Evolutionary conservation across 2,797 vertebrate genomes (phyloP).

Genomic region (Eulemur albifrons): DNA sequence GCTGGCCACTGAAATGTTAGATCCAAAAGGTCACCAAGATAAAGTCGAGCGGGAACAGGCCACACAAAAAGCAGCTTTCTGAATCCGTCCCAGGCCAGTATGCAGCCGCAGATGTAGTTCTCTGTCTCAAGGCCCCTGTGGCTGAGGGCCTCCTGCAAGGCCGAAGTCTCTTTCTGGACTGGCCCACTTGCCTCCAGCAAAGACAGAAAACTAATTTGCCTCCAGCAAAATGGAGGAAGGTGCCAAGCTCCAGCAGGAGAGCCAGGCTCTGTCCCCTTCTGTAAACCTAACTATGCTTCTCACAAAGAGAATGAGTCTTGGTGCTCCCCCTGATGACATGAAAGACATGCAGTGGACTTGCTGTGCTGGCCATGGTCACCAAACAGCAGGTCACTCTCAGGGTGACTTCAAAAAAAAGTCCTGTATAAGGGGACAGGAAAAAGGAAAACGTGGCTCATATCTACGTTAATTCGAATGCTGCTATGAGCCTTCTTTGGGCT

Average conservation of each 20-base stretch:
- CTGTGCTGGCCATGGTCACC: not conserved
- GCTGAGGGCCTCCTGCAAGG: not conserved
- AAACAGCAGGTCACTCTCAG: not conserved
- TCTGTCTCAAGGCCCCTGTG: not conserved
- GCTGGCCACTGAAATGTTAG: not conserved
- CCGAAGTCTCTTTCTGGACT: not conserved
- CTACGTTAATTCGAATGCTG: accelerated
- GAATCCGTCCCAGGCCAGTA: not conserved
- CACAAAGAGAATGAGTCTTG: not conserved
- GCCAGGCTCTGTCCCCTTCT: not conserved
- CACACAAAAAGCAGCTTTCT: not conserved
- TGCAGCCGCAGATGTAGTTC: not conserved
- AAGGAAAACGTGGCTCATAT: not conserved
- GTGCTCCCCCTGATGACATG: not conserved
- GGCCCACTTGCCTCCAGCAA: not conserved
- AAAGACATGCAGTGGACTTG: not conserved
- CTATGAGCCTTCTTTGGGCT: not conserved
- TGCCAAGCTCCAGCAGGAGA: not conserved
- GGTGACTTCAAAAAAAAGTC: not conserved
- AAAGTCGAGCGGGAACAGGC: not conserved
- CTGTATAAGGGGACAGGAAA: not conserved
- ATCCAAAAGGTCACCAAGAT: conserved; percentile 7
- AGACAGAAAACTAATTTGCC: not conserved
- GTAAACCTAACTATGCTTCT: not conserved
- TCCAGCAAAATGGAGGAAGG: not conserved